Evolutionary conservation across 2,797 vertebrate species (phyloP).

Genomic region (Craterocephalus amniculus): DNA sequence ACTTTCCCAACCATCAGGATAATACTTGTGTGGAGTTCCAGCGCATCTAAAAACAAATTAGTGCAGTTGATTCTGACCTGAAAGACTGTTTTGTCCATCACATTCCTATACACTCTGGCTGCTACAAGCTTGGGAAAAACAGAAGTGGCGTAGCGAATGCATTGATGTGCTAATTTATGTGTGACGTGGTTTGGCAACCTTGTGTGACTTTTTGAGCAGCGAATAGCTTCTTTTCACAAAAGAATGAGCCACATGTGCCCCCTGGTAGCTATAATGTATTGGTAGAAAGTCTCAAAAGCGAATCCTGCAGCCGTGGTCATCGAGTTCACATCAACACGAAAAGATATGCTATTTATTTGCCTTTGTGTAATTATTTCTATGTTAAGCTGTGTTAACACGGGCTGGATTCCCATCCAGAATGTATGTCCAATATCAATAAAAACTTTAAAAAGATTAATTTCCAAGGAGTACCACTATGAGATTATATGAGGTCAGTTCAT

Average conservation of each 20-base stretch:
- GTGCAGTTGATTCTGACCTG: conserved; percentile 23
- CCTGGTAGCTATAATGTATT: conserved; percentile 3
- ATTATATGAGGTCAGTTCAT: background rate
- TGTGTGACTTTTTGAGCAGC: conserved; percentile 32
- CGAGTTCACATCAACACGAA: conserved; percentile 1
- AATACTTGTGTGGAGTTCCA: conserved; percentile 12
- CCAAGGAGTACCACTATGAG: no score
- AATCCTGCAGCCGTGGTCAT: background rate
- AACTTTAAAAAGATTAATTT: background rate
- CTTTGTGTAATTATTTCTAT: background rate
- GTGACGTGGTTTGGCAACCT: conserved; percentile 60
- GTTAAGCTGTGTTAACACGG: background rate
- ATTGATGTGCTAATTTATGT: conserved; percentile 68
- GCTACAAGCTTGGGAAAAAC: conserved; percentile 61
- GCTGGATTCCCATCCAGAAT: background rate
- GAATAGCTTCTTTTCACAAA: conserved; percentile 40
- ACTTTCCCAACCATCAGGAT: conserved; percentile 14
- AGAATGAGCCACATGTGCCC: conserved; percentile 25
- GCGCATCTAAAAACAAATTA: conserved; percentile 29
- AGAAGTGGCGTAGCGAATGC: conserved; percentile 46
- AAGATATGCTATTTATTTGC: background rate
- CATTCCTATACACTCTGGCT: conserved; percentile 25
- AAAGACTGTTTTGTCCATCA: conserved; percentile 39
- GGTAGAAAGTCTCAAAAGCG: background rate
- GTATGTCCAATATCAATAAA: background rate